Percentiles rank a stretch among this genome's conserved stretches.
Evolutionary conservation across 2,888 invertebrate species (phyloP).

Genomic region (Enoplolaimus lenunculus): DNA sequence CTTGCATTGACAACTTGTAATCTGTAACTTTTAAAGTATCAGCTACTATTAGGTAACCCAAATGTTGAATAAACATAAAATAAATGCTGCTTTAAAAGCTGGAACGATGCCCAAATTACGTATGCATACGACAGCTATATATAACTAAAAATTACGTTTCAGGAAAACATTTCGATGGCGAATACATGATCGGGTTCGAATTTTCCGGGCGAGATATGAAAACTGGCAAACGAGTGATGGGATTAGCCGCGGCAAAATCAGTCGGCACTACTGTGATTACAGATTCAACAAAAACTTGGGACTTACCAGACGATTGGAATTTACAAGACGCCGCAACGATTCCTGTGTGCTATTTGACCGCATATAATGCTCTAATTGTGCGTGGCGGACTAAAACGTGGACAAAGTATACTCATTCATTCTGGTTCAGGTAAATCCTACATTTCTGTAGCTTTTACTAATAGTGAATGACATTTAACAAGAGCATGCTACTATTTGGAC

Average conservation of each 20-base stretch:
- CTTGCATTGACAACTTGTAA: no score
- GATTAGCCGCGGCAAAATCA: constrained; percentile 73
- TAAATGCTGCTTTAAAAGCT: no score
- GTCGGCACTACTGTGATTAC: constrained; percentile 63
- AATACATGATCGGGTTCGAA: constrained; percentile 85
- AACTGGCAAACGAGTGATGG: constrained; percentile 68
- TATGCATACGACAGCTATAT: no score
- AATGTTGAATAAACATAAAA: no score
- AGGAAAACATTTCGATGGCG: constrained; percentile 47
- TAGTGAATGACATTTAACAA: no score
- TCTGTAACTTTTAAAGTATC: no score
- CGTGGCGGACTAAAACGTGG: constrained; percentile 50
- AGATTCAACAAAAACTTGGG: constrained; percentile 5
- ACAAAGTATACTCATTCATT: constrained; percentile 26
- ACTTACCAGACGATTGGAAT: constrained; percentile 64
- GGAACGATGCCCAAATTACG: no score
- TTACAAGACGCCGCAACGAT: constrained; percentile 84
- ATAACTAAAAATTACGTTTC: no score
- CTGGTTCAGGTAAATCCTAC: not conserved
- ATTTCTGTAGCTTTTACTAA: no score
- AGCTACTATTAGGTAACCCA: no score
- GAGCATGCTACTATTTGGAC: no score
- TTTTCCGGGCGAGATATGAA: constrained; percentile 58
- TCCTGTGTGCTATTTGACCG: constrained; percentile 79
- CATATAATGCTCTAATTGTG: constrained; percentile 64